Conservation (phyloP, 2,888 invertebrate species). For the Hemicrepidius hirtus region DNA sequence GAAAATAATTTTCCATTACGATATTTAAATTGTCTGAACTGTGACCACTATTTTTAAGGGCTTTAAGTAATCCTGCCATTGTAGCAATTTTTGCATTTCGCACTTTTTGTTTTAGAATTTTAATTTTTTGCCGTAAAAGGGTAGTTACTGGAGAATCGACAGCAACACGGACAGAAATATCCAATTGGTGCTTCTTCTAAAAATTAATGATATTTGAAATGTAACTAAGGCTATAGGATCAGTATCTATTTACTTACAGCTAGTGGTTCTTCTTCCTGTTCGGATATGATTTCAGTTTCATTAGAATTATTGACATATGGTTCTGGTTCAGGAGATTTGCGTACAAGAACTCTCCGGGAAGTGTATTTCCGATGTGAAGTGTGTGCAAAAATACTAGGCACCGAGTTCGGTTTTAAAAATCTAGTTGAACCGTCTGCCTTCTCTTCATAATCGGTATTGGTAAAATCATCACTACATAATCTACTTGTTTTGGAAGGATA, state of each 20-base stretch:
- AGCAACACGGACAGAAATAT: too few relatives aligned
- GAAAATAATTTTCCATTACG: conserved; percentile 47
- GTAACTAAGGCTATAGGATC: too few relatives aligned
- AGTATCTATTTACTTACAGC: too few relatives aligned
- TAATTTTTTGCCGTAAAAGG: conserved; percentile 25
- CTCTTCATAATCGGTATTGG: conserved; percentile 24
- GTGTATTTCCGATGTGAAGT: conserved; percentile 34
- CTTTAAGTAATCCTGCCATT: conserved; percentile 36
- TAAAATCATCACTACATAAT: conserved; percentile 55
- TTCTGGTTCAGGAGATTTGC: too few relatives aligned
- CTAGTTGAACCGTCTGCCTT: conserved; percentile 32
- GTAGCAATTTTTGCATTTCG: conserved; percentile 30
- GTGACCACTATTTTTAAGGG: conserved; percentile 27
- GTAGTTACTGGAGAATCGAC: not conserved
- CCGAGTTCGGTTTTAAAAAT: conserved; percentile 50
- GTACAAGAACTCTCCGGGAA: too few relatives aligned
- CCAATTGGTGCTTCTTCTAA: too few relatives aligned
- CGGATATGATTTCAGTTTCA: too few relatives aligned
- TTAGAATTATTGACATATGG: too few relatives aligned
- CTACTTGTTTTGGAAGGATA: too few relatives aligned
- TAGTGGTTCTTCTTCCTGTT: too few relatives aligned
- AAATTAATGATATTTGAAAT: too few relatives aligned
- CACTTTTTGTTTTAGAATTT: conserved; percentile 37
- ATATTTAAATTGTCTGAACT: conserved; percentile 27
- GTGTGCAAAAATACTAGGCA: conserved; percentile 49